Evolutionary conservation across 2,113 vertebrate species (phyloP), one percentile per base, ranked within the genome.

Genomic region (Amblyornis subalaris): DNA sequence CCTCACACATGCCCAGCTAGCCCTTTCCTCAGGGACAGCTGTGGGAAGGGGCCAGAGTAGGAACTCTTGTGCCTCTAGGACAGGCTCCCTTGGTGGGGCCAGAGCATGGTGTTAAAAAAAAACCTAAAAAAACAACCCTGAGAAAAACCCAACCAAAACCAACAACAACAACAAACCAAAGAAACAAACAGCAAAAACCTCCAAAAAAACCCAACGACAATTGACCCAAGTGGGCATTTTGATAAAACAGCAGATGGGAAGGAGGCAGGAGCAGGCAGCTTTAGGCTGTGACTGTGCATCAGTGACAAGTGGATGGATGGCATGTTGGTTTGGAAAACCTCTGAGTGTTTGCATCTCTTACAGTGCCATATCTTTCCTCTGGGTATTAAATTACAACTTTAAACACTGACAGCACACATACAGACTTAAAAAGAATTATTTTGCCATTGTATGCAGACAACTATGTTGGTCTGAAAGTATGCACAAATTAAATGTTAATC

Each of bases 401-500:
- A 90, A 94, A 93, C n/a, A 82, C 54, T 80, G 80, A 73, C 54
- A 74, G 58, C 42, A 50, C 44, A 65, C 31, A 18, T 31, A 50
- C n/a, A 80, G 61, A 77, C 61, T 77, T 95, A 48, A 79, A 95
- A 91, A 91, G 22, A 93, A 93, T 88, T 87, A 81, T 90, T 95
- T 80, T 93, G 47, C 74, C 83, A 87, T 93, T 97, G 76, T 94
- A 90, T 54, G 62, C 65, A 93, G 48, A 77, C 42, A 95, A 65
- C 80, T 75, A 28, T 79, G 58, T 57, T 95, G 77, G 73, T 94
- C 87, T 58, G 70, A 86, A 88, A 55, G 48, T 87, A 96, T 58
- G 75, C 75, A 91, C 70, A 92, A 95, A 94, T 92, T 90, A 93
- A 95, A 95, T 55, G 67, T 85, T 96, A 92, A 89, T 95, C 93